These are phyloP conservation scores for Leptinotarsa tumamoca DNA, from an alignment of 2,888 invertebrate species.

Conservation along the genomic window DNA sequence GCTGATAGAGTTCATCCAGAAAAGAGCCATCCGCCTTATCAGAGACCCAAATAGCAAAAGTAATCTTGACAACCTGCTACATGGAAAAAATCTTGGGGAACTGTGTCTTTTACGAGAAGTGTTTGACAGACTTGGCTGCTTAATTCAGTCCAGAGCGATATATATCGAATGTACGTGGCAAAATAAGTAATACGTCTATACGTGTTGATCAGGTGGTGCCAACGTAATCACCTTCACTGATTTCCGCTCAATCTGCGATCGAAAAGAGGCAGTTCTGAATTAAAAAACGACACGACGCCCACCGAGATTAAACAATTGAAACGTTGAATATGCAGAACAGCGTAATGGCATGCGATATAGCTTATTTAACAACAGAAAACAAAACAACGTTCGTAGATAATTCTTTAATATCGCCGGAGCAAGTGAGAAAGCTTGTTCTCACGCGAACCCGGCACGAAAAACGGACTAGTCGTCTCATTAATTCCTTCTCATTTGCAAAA, in stretches of 20 bases:
- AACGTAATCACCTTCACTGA: neutral
- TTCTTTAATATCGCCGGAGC: conserved; percentile 38
- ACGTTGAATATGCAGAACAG: conserved; percentile 28
- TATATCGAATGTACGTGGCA: too few relatives aligned
- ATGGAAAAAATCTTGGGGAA: too few relatives aligned
- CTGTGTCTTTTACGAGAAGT: too few relatives aligned
- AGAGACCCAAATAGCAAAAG: too few relatives aligned
- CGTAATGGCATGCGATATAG: conserved; percentile 29
- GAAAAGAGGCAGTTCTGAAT: neutral
- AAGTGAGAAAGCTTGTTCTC: conserved; percentile 44
- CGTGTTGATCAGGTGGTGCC: too few relatives aligned
- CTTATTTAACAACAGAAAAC: conserved; percentile 32
- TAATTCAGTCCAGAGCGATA: too few relatives aligned
- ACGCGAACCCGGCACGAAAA: conserved; percentile 44
- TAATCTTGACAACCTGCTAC: too few relatives aligned
- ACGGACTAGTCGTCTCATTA: conserved; percentile 34
- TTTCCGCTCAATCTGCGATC: neutral
- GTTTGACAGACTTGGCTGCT: too few relatives aligned
- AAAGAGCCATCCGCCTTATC: too few relatives aligned
- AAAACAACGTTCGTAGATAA: conserved; percentile 35
- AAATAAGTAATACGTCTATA: too few relatives aligned
- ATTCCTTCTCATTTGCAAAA: conserved; percentile 27
- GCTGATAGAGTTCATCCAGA: too few relatives aligned
- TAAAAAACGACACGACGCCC: neutral
- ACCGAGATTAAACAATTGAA: conserved; percentile 30